Evolutionary conservation across 2,113 vertebrate genomes (phyloP), one percentile per base, ranked within the genome.

Genomic region (Malurus elegans): DNA sequence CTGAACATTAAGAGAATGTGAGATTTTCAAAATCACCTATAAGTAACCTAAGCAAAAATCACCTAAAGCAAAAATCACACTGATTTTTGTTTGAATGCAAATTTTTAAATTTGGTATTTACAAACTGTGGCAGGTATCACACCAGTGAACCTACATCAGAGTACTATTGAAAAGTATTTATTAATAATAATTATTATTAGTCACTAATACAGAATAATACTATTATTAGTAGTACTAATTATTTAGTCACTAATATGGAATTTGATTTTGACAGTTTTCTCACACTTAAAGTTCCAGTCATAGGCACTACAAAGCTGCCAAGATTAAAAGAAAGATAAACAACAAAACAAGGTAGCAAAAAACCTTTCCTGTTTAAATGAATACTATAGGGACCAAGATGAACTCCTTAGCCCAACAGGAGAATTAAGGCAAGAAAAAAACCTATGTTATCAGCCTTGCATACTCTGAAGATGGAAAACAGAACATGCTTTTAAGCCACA

Each of bases 381-480:
- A 53, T 51, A 34, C 26, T 71, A 21, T n/a, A 66, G 44, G 24
- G 32, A 86, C 12, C 0, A 1, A 82, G 47, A 62, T 31, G 26
- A 91, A 47, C 34, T 79, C 40, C 56, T 72, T 61, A 87, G 74
- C 32, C 21, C 70, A 61, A 62, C 2, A 15, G 38, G 12, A 89
- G 17, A 81, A 88, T 47, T 79, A 74, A 53, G 17, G 3, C 14
- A 79, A 74, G 48, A 47, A 85, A 81, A 83, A 91, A 57, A 8
- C 7, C 0, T 10, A 12, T 19, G 8, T 54, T 45, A 60, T 54
- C 32, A 70, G 10, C 25, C 31, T 78, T 81, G 45, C 1, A 0
- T 44, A 61, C 8, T 70, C 79, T 66, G 38, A 82, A 66, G 50
- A 34, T 28, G 9, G 36, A 92, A 92, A 76, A 3, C 16, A 69